Base-by-base conservation (phyloP, 1,140 invertebrate species). In the Leptestheria dahalacensis region DNA sequence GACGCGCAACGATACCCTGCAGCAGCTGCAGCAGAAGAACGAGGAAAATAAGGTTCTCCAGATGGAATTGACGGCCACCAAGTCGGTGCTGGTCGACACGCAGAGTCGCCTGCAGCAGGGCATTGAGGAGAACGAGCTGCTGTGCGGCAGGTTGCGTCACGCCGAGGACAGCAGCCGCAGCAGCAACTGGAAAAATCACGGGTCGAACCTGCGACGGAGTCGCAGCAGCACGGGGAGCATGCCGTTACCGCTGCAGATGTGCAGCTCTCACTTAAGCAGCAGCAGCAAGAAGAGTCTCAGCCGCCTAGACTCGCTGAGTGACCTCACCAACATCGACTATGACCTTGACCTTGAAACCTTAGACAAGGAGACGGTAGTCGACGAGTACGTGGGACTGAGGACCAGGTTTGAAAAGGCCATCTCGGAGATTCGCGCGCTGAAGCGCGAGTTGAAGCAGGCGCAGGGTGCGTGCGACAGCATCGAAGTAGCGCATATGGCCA, bases 361-460 rank as follows among this genome's bases (percentile, higher is more conserved):
- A 61, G 83, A 85, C 66, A 83, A 84, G 64, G 84, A 87, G 62
- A 83, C 81, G 63, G 71, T 89, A 15, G 82, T 85, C 61, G 85
- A 88, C 68, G 85, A 88, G 67, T 89, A 85, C 66, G 76, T 81
- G 11, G 85, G 88, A 63, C 69, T 91, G 56, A 76, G 82, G 49
- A 74, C 76, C 29, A 78, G 86, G 53, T 88, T 90, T 67, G 83
- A 88, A 67, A 88, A 85, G 69, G 86, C 86, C 0, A 80, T 89
- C 1, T 76, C 82, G 59, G 87, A 91, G 73, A 90, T 90, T 18
- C 76, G 83, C 63, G 80, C 82, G 2, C 82, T 91, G 77, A 87
- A 88, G 63, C 78, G 82, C 20, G 85, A 90, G 67, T 72, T 91
- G 0, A 79, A 83, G n/a, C 83, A 86, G 65, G 82, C 85, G 2